Percentiles rank a stretch among this genome's conserved stretches.
phyloP scores from a whole-genome alignment of 2,797 vertebrate genomes.

The Notamacropus eugenii region DNA sequence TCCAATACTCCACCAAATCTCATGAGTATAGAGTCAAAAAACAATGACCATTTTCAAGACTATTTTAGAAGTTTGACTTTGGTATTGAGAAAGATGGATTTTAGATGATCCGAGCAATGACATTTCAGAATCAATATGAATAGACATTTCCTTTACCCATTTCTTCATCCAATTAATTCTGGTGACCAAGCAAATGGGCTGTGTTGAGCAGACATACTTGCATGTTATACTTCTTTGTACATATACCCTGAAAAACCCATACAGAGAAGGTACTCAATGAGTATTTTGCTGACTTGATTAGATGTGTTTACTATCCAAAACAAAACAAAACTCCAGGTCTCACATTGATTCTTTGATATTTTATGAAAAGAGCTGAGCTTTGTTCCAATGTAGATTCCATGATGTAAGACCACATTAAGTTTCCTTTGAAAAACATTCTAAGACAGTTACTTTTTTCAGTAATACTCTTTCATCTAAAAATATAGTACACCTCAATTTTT shows the following conservation, averaged over 20 bases:
- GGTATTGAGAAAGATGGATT: not conserved
- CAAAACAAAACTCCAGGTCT: not conserved
- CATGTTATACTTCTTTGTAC: not conserved
- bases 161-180: not conserved
- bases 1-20: not conserved
- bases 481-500: slow-evolving; percentile 19
- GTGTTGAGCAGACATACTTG: not conserved
- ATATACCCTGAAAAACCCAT: not conserved
- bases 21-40: not conserved
- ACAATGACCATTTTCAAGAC: not conserved
- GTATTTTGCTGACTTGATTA: not conserved
- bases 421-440: not conserved
- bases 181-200: not conserved
- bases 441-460: accelerated
- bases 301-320: not conserved
- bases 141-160: not conserved
- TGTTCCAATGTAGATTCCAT: not conserved
- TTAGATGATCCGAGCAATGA: not conserved
- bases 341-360: not conserved
- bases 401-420: not conserved
- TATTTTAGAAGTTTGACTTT: slow-evolving; percentile 7
- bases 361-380: not conserved
- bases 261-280: not conserved
- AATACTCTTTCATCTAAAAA: slow-evolving; percentile 14
- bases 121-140: slow-evolving; percentile 31